These are phyloP conservation scores for Lymantria dispar DNA, from an alignment of 2,888 invertebrate species.

Conservation along the genomic window DNA sequence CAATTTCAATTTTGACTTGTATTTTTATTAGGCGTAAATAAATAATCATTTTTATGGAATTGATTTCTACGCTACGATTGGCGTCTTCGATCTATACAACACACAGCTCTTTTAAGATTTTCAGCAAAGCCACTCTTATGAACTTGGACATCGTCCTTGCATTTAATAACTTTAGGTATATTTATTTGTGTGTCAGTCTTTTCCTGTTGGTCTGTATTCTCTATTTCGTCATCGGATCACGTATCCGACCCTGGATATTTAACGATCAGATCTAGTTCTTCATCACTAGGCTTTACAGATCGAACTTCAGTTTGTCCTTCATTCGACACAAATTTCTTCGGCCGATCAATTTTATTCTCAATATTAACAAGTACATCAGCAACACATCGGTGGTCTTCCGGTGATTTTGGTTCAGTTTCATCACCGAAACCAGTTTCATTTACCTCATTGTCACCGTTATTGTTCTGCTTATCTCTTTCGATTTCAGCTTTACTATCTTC, in stretches of 20 bases:
- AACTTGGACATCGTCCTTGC: constrained; percentile 60
- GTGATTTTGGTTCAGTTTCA: constrained; percentile 57
- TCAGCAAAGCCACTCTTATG: constrained; percentile 70
- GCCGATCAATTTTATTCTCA: constrained; percentile 68
- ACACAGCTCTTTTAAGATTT: constrained; percentile 70
- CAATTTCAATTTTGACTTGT: neutral
- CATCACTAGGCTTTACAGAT: constrained; percentile 60
- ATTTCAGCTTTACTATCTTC: constrained; percentile 62
- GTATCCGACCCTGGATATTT: constrained; percentile 76
- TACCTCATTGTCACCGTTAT: constrained; percentile 50
- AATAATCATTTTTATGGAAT: constrained; percentile 15
- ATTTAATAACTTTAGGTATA: constrained; percentile 44
- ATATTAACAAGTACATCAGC: constrained; percentile 74
- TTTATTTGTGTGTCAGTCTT: constrained; percentile 61
- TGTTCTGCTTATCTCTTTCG: constrained; percentile 65
- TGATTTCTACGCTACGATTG: constrained; percentile 55
- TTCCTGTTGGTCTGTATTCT: constrained; percentile 45
- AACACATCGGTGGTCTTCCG: constrained; percentile 61
- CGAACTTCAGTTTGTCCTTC: constrained; percentile 63
- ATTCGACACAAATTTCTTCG: constrained; percentile 49
- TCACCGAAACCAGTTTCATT: constrained; percentile 47
- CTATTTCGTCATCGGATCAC: constrained; percentile 74
- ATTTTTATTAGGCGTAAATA: constrained; percentile 1
- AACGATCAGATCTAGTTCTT: constrained; percentile 74
- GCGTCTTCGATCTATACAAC: constrained; percentile 72